These are phyloP conservation scores for Sardina pilchardus DNA, from an alignment of 2,113 vertebrate genomes.

Conservation along the genomic window DNA sequence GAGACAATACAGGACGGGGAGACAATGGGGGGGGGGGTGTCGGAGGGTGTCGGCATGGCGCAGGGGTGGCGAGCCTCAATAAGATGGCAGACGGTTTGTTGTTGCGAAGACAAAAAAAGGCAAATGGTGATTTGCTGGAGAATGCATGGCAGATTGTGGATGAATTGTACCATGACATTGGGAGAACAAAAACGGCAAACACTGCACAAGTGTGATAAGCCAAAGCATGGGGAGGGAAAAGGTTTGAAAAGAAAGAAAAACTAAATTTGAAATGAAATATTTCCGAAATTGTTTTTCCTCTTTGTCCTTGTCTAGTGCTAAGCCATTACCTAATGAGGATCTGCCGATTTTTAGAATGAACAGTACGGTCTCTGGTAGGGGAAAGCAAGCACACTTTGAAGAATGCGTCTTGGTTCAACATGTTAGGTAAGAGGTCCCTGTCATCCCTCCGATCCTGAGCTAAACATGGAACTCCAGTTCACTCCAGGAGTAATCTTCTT, in stretches of 20 bases:
- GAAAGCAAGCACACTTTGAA: background rate
- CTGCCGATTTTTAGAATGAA: background rate
- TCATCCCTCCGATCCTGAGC: background rate
- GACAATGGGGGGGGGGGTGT: background rate
- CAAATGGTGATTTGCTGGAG: conserved; percentile 42
- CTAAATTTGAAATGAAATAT: background rate
- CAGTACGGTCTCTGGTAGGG: background rate
- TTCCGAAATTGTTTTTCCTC: conserved; percentile 17
- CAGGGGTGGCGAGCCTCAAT: conserved; percentile 42
- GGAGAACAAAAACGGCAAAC: conserved; percentile 49
- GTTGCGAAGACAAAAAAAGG: conserved; percentile 48
- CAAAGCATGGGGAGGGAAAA: background rate
- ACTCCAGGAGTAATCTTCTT: conserved; percentile 8
- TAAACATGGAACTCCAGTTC: background rate
- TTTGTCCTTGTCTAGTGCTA: background rate
- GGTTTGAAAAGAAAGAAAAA: conserved; percentile 20
- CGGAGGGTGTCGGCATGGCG: background rate
- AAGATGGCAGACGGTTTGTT: conserved; percentile 45
- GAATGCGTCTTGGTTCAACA: background rate
- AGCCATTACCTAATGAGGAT: background rate
- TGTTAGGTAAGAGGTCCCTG: background rate
- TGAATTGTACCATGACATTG: conserved; percentile 49
- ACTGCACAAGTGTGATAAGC: conserved; percentile 53
- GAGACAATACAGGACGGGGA: conserved; percentile 5
- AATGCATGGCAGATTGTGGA: conserved; percentile 47